Percentiles rank a stretch among this genome's conserved stretches.
phyloP scores from a whole-genome alignment of 2,888 invertebrate genomes.

The Bugula neritina region DNA sequence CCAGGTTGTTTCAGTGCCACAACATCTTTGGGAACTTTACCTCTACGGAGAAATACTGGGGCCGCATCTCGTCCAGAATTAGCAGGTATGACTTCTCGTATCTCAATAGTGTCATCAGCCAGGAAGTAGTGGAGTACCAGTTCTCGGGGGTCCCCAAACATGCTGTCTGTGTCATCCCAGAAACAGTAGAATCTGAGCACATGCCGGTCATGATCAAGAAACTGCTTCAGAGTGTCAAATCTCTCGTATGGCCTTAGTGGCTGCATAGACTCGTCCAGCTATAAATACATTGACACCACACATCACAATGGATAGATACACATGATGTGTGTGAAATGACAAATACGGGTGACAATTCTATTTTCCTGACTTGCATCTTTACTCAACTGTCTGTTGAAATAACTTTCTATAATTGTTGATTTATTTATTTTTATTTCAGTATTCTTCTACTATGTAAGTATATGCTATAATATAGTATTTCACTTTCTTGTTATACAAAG shows the following conservation, averaged over 20 bases:
- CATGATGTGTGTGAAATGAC: no score
- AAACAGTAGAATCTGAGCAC: slow-evolving; percentile 73
- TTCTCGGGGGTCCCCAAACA: slow-evolving; percentile 71
- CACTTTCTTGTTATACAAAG: no score
- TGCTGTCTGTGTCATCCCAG: slow-evolving; percentile 78
- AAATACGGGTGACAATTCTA: no score
- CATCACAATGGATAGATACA: neutral
- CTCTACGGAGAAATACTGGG: slow-evolving; percentile 68
- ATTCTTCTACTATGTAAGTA: no score
- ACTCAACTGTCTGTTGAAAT: no score
- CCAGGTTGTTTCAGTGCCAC: slow-evolving; percentile 48
- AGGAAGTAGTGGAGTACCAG: slow-evolving; percentile 78
- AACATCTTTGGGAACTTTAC: slow-evolving; percentile 70
- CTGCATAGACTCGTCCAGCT: slow-evolving; percentile 53
- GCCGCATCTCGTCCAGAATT: slow-evolving; percentile 69
- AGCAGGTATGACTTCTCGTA: slow-evolving; percentile 67
- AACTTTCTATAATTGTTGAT: no score
- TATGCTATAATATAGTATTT: no score
- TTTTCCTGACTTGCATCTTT: no score
- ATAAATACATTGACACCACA: slow-evolving; percentile 9
- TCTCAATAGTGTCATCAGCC: slow-evolving; percentile 81
- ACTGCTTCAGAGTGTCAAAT: slow-evolving; percentile 65
- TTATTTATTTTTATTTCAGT: no score
- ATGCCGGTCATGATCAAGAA: slow-evolving; percentile 71
- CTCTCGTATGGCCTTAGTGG: slow-evolving; percentile 53